Evolutionary conservation across 2,888 invertebrate genomes (phyloP).

Genomic region (Heliothis peltigera): DNA sequence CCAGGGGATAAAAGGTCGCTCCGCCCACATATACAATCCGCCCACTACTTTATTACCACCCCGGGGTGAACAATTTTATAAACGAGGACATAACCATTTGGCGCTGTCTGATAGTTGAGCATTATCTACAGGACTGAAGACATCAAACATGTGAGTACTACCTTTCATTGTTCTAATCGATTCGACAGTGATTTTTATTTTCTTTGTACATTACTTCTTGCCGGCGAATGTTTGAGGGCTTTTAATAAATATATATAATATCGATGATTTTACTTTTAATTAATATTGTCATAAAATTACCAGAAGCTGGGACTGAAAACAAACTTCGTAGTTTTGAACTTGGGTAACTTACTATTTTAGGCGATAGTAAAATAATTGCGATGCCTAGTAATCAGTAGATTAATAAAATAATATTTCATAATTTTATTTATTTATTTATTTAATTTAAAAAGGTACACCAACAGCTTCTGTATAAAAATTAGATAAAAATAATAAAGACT

Average conservation of each 20-base stretch:
- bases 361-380: no score
- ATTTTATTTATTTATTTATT: no score
- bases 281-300: no score
- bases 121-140: constrained; percentile 39
- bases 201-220: background rate
- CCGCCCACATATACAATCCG: constrained; percentile 69
- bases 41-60: constrained; percentile 67
- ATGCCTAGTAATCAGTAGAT: no score
- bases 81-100: constrained; percentile 65
- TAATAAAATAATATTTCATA: no score
- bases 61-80: constrained; percentile 56
- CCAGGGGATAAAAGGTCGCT: constrained; percentile 67
- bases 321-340: no score
- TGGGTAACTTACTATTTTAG: no score
- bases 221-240: background rate
- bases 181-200: background rate
- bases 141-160: constrained; percentile 40
- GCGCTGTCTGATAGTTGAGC: constrained; percentile 59
- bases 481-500: no score
- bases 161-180: background rate
- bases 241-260: background rate
- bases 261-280: no score
- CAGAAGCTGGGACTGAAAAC: no score
- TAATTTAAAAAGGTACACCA: no score
- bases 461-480: no score